phyloP scores from a whole-genome alignment of 1,140 invertebrate genomes.

The Saccostrea cuccullata region DNA sequence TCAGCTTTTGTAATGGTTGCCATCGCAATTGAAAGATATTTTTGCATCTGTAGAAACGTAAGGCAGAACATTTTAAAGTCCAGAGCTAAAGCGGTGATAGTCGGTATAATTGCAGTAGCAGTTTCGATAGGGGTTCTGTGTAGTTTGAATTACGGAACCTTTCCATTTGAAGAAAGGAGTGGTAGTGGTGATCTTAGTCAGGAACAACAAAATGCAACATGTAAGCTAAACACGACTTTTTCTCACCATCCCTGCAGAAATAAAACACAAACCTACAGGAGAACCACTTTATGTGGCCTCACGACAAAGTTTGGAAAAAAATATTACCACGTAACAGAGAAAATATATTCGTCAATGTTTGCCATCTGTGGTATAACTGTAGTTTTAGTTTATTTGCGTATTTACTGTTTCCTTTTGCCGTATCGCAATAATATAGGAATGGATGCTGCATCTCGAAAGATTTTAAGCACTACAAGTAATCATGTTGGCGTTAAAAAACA shows the following conservation, averaged over 20 bases:
- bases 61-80: slow-evolving; percentile 60
- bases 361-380: slow-evolving; percentile 66
- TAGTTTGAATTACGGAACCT: slow-evolving; percentile 54
- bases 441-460: not conserved
- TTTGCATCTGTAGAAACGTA: slow-evolving; percentile 71
- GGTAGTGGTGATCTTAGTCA: not conserved
- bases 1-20: slow-evolving; percentile 69
- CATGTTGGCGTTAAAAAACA: slow-evolving; percentile 43
- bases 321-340: slow-evolving; percentile 58
- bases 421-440: slow-evolving; percentile 19
- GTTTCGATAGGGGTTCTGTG: slow-evolving; percentile 62
- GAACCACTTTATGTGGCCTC: slow-evolving; percentile 50
- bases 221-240: not conserved
- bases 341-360: slow-evolving; percentile 64
- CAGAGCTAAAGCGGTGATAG: slow-evolving; percentile 61
- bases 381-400: slow-evolving; percentile 62
- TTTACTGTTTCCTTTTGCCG: slow-evolving; percentile 58
- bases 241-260: not conserved
- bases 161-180: not conserved
- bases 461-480: slow-evolving; percentile 44
- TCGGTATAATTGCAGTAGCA: slow-evolving; percentile 53
- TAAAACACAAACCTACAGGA: not conserved
- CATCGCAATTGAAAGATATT: slow-evolving; percentile 71
- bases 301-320: slow-evolving; percentile 17
- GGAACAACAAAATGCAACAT: not conserved